These are phyloP conservation scores for Manis pentadactyla DNA, from an alignment of 2,797 vertebrate species.

Conservation along the genomic window DNA sequence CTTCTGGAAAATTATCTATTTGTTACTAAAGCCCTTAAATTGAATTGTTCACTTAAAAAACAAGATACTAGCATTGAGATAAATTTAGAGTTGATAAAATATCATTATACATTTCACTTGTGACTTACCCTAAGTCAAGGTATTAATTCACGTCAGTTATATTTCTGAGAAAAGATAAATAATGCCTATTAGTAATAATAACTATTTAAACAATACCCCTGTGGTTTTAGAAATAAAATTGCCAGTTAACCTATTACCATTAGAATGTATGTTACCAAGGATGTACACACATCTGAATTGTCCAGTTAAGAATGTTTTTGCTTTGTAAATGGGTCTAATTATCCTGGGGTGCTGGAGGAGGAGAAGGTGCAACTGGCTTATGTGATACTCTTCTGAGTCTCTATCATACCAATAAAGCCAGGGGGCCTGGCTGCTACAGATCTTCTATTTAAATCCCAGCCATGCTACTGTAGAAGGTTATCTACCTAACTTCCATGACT, in stretches of 20 bases:
- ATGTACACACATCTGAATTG: background rate
- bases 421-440: background rate
- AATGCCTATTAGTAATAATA: background rate
- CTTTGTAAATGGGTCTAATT: background rate
- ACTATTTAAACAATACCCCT: background rate
- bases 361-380: background rate
- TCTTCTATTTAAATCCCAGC: background rate
- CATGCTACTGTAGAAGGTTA: background rate
- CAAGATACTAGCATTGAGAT: background rate
- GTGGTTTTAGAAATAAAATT: background rate
- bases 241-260: background rate
- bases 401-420: background rate
- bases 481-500: background rate
- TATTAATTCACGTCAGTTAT: background rate
- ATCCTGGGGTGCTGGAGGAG: background rate
- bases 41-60: background rate
- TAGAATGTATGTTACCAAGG: background rate
- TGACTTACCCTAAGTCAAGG: background rate
- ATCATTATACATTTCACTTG: background rate
- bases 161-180: constrained; percentile 25
- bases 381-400: background rate
- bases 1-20: background rate
- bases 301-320: background rate
- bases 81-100: background rate
- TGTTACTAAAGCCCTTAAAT: background rate